Percentiles rank a stretch among this genome's conserved stretches.
These are phyloP conservation scores for Periparus ater DNA, from an alignment of 2,797 vertebrate genomes.

Conservation along the genomic window DNA sequence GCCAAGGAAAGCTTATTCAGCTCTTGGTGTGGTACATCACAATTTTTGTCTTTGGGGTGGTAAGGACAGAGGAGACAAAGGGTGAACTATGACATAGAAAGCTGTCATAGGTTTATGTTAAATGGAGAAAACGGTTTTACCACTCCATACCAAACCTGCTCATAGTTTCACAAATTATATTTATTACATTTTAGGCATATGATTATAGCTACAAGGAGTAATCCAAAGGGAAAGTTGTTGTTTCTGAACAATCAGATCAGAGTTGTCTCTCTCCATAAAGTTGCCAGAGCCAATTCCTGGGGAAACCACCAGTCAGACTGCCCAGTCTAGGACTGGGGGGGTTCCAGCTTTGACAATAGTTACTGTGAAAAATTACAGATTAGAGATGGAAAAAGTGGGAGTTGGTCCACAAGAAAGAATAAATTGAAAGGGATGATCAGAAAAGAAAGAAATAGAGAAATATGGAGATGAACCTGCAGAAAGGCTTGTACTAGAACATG, in stretches of 20 bases:
- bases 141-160: neutral
- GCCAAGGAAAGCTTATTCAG: neutral
- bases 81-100: neutral
- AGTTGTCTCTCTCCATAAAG: too few species aligned
- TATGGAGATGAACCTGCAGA: neutral
- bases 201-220: neutral
- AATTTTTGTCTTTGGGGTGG: neutral
- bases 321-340: too few species aligned
- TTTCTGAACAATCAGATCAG: too few species aligned
- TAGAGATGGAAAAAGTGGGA: neutral
- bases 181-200: neutral
- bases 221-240: neutral
- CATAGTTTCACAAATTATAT: neutral
- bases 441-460: neutral
- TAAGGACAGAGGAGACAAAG: neutral
- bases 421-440: neutral
- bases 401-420: neutral
- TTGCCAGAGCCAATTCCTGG: too few species aligned
- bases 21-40: neutral
- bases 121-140: neutral
- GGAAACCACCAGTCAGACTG: too few species aligned
- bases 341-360: neutral
- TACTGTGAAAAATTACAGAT: neutral
- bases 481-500: neutral
- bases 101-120: neutral